Base-by-base conservation (phyloP, 64 coral and sea anemone genomes). In the Platygyra sinensis region DNA sequence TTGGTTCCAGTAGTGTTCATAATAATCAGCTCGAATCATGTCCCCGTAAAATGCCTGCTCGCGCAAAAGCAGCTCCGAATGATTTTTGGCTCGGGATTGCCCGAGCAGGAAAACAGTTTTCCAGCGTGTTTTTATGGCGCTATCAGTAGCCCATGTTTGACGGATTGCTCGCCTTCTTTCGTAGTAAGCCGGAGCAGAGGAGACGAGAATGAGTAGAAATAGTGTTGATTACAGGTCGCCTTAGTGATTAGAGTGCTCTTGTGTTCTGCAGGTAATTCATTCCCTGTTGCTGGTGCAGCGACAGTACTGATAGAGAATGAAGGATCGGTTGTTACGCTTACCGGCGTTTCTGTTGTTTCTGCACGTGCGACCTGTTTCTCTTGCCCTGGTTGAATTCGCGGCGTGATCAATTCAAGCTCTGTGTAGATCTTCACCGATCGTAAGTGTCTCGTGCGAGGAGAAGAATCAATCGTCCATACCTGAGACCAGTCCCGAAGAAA, bases 11-110 rank as follows among this genome's bases (percentile, higher is more conserved):
- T 74, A 87, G 19, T 72, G 24, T 31, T 95, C 93, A 8, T 38
- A 80, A 61, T 88, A 95, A 8, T 80, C 71, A 3, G 71, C 78
- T 15, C 71, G 72, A 18, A 95, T 52, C n/a, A 95, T 79, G 59
- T 95, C 93, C 19, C 93, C 93, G 84, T 91, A 95, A 8, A 91
- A 54, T 3, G 62, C 64, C 32, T 75, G 59, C 27, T 95, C 93
- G 7, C 52, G 55, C 46, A 30, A 1, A 13, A 88, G 75, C 54
- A 62, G 33, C 27, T 73, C 75, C 39, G 86, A 82, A 57, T 95
- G 27, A 38, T 64, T 73, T 62, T 64, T 31, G 42, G 81, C 90
- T 7, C 74, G 82, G 20, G 86, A 87, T 33, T 62, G 82, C 15
- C 80, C 76, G 1, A 95, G 63, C 25, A 91, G 11, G 63, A 95